Percentiles rank a stretch among this genome's conserved stretches.
Evolutionary conservation across 2,113 vertebrate species (phyloP).

Genomic region (Caracal caracal): DNA sequence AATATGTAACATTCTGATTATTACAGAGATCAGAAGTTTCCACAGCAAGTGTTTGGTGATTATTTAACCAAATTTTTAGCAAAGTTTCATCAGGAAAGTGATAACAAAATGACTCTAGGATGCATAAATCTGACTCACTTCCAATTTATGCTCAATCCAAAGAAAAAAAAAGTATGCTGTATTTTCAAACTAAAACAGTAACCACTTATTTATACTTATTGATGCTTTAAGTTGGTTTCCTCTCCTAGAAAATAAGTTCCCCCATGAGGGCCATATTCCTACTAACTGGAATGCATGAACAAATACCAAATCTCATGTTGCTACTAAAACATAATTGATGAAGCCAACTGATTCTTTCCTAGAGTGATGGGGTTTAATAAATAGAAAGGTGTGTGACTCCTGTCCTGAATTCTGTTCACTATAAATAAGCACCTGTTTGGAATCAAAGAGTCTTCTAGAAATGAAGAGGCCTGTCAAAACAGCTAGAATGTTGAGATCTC

Average conservation of each 20-base stretch:
- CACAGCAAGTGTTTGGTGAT: not conserved
- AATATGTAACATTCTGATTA: constrained; percentile 8
- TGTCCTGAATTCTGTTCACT: not conserved
- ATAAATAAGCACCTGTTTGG: not conserved
- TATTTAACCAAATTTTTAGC: not conserved
- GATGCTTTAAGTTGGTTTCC: not conserved
- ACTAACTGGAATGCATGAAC: not conserved
- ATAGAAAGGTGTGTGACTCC: not conserved
- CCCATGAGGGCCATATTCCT: not conserved
- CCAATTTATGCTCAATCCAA: not conserved
- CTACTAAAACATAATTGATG: not conserved
- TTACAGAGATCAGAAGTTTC: not conserved
- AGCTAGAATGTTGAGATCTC: not conserved
- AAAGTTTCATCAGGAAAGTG: not conserved
- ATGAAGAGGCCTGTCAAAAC: not conserved
- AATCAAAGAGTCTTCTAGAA: not conserved
- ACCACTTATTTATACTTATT: not conserved
- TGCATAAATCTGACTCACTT: not conserved
- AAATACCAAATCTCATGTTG: not conserved
- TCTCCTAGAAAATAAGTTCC: not conserved
- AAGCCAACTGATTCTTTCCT: not conserved
- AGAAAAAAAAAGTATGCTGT: not conserved
- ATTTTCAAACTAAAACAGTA: not conserved
- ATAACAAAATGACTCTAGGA: not conserved
- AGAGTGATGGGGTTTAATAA: not conserved